Base-by-base conservation (phyloP, 2,888 invertebrate species). In the Napeogenes sylphis region DNA sequence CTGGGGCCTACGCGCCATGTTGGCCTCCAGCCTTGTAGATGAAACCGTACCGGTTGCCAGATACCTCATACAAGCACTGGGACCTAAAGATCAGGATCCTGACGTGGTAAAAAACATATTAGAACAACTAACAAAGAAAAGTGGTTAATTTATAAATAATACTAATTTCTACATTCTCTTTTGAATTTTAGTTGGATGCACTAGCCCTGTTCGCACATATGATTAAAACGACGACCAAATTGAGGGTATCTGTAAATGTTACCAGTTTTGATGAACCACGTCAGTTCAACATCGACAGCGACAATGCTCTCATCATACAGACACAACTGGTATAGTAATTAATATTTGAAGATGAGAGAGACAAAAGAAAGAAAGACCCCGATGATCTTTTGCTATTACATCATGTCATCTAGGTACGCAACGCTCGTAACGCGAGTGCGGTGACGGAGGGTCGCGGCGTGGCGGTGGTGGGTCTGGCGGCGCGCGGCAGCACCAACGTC, bases 231-330 rank as follows among this genome's bases (percentile, higher is more conserved):
- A 68, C 85, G 0, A 85, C 81, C 4, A 90, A 90, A 66, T 68
- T 90, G 21, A 78, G 90, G 55, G 74, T 90, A 54, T 81, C 86
- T 0, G 85, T 87, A 33, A 87, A 86, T 61, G 84, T 87, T 4
- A 83, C 83, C 4, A 85, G 82, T 1, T 83, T 83, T 1, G 90
- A 91, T 58, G 91, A 91, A 68, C 79, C 84, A 21, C 87, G 91
- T 46, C 90, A 92, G 64, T 93, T 96, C 75, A 94, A 93, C 71
- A 92, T 97, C 6, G 95, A 94, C 74, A 91, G 92, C 58, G 94
- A 94, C 65, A 97, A 96, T 75, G 92, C 95, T 0, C 93, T 97
- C 86, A 94, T 97, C 61, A 92, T 97, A 55, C 97, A 98, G 82
- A 94, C 94, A 69, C 92, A 94, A 76, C 92, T 94, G 83, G 96